phyloP scores from a whole-genome alignment of 2,113 vertebrate species.

The Protobothrops mucrosquamatus region DNA sequence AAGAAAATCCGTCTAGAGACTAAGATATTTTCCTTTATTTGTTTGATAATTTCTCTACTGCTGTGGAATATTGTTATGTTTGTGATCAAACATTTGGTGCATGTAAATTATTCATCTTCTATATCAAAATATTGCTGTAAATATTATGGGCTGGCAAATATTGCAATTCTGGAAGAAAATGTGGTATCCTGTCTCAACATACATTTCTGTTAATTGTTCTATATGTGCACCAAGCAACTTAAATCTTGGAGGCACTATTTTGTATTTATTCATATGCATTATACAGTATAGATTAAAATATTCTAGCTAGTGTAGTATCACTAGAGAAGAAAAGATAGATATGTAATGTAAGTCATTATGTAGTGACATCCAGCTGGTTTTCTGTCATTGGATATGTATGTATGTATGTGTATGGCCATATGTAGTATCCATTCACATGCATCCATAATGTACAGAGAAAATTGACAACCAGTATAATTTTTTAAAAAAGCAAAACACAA shows the following conservation, averaged over 20 bases:
- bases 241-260: constrained; percentile 10
- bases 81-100: constrained; percentile 30
- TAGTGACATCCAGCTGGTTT: background rate
- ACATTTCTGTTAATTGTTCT: constrained; percentile 27
- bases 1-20: background rate
- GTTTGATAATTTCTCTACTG: constrained; percentile 9
- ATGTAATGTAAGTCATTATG: background rate
- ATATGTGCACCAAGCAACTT: constrained; percentile 17
- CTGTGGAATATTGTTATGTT: background rate
- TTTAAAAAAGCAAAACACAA: background rate
- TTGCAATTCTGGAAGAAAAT: constrained; percentile 8
- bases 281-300: constrained; percentile 14
- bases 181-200: background rate
- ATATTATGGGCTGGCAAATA: background rate
- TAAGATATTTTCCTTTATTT: background rate
- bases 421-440: background rate
- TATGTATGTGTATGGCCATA: background rate
- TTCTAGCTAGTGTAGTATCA: background rate
- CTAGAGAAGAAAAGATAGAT: background rate
- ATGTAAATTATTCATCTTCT: constrained; percentile 10
- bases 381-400: background rate
- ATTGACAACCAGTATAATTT: background rate
- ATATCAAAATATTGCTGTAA: background rate
- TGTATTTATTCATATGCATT: constrained; percentile 11
- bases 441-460: background rate